Conservation (phyloP, 2,888 invertebrate genomes). For the Agriopis marginaria region DNA sequence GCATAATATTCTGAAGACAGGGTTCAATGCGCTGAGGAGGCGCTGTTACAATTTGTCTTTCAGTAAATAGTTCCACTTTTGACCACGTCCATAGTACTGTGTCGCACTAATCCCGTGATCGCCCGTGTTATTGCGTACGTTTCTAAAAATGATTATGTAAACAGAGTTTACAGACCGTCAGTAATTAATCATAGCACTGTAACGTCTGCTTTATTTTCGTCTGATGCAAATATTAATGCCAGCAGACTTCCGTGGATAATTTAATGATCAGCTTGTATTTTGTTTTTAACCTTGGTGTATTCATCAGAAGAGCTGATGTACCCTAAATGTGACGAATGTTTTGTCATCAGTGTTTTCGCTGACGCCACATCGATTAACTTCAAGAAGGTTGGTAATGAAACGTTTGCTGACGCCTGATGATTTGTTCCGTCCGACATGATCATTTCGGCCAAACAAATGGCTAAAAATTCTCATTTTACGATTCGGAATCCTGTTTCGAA, state of each 20-base stretch:
- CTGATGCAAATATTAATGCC: conserved; percentile 43
- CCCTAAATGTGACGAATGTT: conserved; percentile 10
- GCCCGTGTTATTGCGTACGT: conserved; percentile 35
- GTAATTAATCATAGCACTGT: conserved; percentile 45
- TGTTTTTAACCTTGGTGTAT: background rate
- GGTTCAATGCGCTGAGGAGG: too few species aligned
- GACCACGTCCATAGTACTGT: background rate
- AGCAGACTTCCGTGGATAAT: conserved; percentile 39
- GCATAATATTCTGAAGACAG: too few species aligned
- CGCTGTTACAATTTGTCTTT: too few species aligned
- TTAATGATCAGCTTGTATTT: conserved; percentile 33
- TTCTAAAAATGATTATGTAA: conserved; percentile 38
- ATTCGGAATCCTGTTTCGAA: conserved; percentile 48
- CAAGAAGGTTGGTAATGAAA: conserved; percentile 16
- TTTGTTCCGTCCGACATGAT: conserved; percentile 37
- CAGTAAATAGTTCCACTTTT: too few species aligned
- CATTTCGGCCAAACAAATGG: conserved; percentile 46
- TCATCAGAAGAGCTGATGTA: too few species aligned
- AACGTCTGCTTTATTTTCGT: conserved; percentile 44
- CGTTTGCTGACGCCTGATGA: conserved; percentile 29
- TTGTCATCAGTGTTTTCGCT: conserved; percentile 19
- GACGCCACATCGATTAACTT: conserved; percentile 17
- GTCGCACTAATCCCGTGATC: conserved; percentile 25
- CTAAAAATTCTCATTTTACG: conserved; percentile 59
- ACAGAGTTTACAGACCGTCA: conserved; percentile 32